Conservation (phyloP, 2,888 invertebrate species). For the Amphimallon solstitiale region DNA sequence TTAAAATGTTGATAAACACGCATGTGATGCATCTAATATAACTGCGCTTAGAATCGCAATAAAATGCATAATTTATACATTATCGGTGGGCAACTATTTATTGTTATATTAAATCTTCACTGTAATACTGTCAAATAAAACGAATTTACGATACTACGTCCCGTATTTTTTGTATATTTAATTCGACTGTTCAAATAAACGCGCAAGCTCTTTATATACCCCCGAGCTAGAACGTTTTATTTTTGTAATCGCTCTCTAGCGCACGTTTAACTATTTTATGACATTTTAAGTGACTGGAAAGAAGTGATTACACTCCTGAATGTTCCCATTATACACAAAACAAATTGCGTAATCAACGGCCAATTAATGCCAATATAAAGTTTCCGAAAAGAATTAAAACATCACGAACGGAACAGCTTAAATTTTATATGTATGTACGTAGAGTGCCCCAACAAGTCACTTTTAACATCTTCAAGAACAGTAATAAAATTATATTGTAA, state of each 20-base stretch:
- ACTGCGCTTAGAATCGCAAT: conserved; percentile 19
- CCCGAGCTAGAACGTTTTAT: conserved; percentile 17
- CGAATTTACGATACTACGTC: conserved; percentile 29
- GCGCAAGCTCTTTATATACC: conserved; percentile 18
- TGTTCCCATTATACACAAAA: conserved; percentile 29
- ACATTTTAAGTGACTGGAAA: conserved; percentile 39
- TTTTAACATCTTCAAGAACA: too few species aligned
- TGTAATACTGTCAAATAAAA: conserved; percentile 38
- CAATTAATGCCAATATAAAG: conserved; percentile 29
- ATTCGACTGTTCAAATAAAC: conserved; percentile 36
- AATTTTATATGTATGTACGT: conserved; percentile 16
- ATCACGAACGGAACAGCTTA: conserved; percentile 15
- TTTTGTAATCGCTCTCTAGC: conserved; percentile 30
- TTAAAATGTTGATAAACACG: conserved; percentile 34
- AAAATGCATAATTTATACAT: conserved; percentile 39
- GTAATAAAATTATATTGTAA: too few species aligned
- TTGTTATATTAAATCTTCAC: conserved; percentile 30
- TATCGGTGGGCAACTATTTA: conserved; percentile 34
- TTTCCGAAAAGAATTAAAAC: conserved; percentile 17
- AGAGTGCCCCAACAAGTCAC: too few species aligned
- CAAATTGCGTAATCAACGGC: conserved; percentile 32
- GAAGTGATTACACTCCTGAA: conserved; percentile 33
- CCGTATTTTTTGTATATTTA: conserved; percentile 38
- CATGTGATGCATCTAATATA: conserved; percentile 19
- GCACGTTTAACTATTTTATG: conserved; percentile 39